Base-by-base conservation (phyloP, 1,140 invertebrate species). In the Philaenus spumarius region DNA sequence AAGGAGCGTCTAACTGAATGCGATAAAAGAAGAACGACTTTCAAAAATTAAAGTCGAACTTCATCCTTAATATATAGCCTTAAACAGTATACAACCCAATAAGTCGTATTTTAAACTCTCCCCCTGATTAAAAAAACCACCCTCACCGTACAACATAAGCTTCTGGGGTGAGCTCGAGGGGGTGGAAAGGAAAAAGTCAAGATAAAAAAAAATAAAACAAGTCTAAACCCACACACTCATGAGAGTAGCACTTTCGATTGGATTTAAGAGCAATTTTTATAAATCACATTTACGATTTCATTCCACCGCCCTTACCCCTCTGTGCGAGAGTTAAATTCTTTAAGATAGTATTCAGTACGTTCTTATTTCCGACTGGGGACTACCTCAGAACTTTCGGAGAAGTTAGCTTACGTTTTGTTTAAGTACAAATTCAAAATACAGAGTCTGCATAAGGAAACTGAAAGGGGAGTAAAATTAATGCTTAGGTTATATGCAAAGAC, bases 211-310 rank as follows among this genome's bases (percentile, higher is more conserved):
- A 51, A 23, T 37, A 52, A 26, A 24, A 14, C 37, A 23, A 17
- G 37, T 34, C 39, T 40, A 40, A 39, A 54, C 58, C 60, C 61
- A 52, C 52, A 64, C 57, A 59, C 63, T 61, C 61, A 62, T 58
- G 48, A 51, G 23, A 51, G 48, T 51, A 26, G 30, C 50, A 35
- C 50, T 47, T 35, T 51, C 56, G 56, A 58, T 58, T 48, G 47
- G 56, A 45, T 48, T 58, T 58, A 57, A 48, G 50, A 24, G 57
- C 63, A 64, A 64, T 64, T 64, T 64, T 64, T 64, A 64, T 64
- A 64, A 64, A 64, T 64, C 63, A 64, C 63, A 64, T 64, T 64
- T 64, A 64, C 63, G 63, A 62, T 61, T 58, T 51, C 20, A 62
- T 61, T 58, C 42, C 20, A 24, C 22, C 11, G 7, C 50, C 43